Evolutionary conservation across 1,140 invertebrate species (phyloP), one percentile per base, ranked within the genome.

Genomic region (Zaprionus ornatus): DNA sequence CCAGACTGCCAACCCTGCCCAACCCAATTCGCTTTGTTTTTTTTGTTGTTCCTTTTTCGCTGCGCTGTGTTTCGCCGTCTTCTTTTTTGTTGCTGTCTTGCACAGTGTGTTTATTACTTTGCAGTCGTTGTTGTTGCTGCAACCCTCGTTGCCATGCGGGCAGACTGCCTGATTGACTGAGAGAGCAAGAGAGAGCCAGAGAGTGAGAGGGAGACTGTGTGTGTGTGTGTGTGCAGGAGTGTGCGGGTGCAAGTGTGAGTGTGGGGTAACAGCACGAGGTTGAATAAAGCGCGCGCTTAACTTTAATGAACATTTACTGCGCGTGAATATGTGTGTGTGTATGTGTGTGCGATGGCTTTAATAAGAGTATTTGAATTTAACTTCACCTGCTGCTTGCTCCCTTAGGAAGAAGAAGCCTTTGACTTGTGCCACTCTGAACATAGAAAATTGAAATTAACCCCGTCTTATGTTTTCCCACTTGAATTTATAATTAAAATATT

Each of bases 81-180:
- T 57, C 48, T 60, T 65, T 63, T 73, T 48, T 60, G 35, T 40
- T 73, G 61, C 48, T 67, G 55, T 61, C 69, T 66, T 73, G 60
- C 68, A 59, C 32, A 62, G 66, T 62, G 68, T 84, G 70, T 81
- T 86, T 81, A 79, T 85, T 85, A 78, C 82, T 74, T 66, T 65
- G 40, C 25, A 69, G 29, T 6, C 66, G 37, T 69, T 74, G 70
- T 66, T 63, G 64, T 52, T 71, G 54, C 9, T 74, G 56, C 74
- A 72, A 73, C 74, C 74, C 74, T 65, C 74, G 79, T 85, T 85
- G 78, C 82, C 62, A 85, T 61, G 82, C 74, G 50, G 78, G 63
- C 45, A 55, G 17, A 15, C 54, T 42, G 29, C 25, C 17, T 42
- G 17, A 13, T 9, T 48, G 12, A 17, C 15, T 40, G 1, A 2